phyloP scores from a whole-genome alignment of 1,140 invertebrate species.

The Drosophila elegans region DNA sequence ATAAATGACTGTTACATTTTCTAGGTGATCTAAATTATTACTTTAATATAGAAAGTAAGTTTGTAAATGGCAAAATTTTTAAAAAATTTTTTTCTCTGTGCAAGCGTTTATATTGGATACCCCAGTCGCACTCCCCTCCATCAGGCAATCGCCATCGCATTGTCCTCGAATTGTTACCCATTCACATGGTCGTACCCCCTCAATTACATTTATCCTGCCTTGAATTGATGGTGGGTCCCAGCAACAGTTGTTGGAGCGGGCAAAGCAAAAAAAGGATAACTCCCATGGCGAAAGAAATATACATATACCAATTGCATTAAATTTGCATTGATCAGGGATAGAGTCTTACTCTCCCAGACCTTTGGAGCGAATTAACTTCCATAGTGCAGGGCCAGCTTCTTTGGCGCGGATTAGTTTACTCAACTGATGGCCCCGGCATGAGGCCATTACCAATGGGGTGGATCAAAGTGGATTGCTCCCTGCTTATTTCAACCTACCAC shows the following conservation, averaged over 20 bases:
- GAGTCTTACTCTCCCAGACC: conserved; percentile 22
- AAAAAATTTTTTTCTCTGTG: conserved; percentile 1
- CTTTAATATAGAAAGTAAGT: too few species aligned
- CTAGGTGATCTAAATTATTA: too few species aligned
- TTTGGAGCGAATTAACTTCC: conserved; percentile 54
- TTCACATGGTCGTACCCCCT: conserved; percentile 8
- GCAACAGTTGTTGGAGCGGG: conserved; percentile 17
- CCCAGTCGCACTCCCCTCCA: not conserved
- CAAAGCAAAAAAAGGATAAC: not conserved
- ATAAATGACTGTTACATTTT: too few species aligned
- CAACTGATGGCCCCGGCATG: conserved; percentile 30
- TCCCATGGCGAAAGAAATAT: conserved; percentile 20
- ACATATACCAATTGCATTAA: conserved; percentile 60
- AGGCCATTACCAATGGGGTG: conserved; percentile 10
- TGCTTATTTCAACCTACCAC: not conserved
- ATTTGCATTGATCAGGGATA: conserved; percentile 67
- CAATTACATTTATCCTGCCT: conserved; percentile 58
- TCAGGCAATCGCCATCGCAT: conserved; percentile 21
- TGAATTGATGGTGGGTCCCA: conserved; percentile 7
- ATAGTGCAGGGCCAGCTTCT: conserved; percentile 46
- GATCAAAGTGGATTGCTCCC: conserved; percentile 46
- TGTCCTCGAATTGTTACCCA: conserved; percentile 29
- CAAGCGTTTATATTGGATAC: conserved; percentile 14
- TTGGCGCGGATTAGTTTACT: conserved; percentile 45
- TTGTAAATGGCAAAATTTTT: too few species aligned